phyloP scores from a whole-genome alignment of 2,797 vertebrate species.

The Rhadinocentrus ornatus region DNA sequence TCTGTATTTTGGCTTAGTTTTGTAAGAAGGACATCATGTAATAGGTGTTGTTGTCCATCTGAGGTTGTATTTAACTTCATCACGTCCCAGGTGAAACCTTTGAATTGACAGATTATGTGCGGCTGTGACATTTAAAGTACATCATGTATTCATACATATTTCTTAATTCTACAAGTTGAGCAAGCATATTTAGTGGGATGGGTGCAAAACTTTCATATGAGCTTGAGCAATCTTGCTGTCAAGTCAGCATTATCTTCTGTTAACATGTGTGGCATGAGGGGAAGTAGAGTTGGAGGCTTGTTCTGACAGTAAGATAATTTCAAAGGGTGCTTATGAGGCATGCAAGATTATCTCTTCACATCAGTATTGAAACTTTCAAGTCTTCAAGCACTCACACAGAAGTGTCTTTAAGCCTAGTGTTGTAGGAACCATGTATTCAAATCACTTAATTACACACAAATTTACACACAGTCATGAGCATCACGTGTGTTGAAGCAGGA shows the following conservation, averaged over 20 bases:
- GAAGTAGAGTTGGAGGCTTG: constrained; percentile 6
- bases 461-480: not conserved
- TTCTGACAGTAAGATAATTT: constrained; percentile 21
- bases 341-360: constrained; percentile 21
- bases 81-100: too few relatives aligned
- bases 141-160: not conserved
- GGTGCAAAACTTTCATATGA: not conserved
- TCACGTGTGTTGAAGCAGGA: constrained; percentile 55
- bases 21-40: not conserved
- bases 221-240: constrained; percentile 10
- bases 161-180: constrained; percentile 1
- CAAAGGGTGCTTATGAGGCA: constrained; percentile 4
- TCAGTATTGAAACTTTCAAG: constrained; percentile 33
- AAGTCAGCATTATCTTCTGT: not conserved
- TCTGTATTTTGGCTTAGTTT: not conserved
- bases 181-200: not conserved
- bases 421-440: constrained; percentile 5
- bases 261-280: not conserved
- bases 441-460: not conserved
- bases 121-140: not conserved
- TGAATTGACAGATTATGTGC: not conserved
- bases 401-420: constrained; percentile 19
- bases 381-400: constrained; percentile 32
- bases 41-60: not conserved
- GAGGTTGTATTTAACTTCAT: not conserved